Evolutionary conservation across 2,113 vertebrate species (phyloP).

Genomic region (Chauna torquata): DNA sequence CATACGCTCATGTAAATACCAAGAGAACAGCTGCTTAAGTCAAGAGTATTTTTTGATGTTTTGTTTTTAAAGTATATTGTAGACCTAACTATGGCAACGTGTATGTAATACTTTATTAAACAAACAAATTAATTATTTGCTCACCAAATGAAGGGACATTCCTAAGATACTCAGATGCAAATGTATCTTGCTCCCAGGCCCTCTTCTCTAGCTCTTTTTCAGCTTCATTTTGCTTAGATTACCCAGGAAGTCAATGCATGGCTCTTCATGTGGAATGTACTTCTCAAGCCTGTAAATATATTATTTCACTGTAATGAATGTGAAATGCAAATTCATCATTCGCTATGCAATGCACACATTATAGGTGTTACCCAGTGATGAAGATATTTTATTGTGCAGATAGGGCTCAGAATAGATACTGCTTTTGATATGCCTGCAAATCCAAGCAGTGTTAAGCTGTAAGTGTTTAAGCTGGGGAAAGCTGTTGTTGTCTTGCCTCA

Average conservation of each 20-base stretch:
- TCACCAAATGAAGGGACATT: background rate
- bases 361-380: background rate
- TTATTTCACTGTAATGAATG: background rate
- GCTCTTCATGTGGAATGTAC: background rate
- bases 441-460: background rate
- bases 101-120: background rate
- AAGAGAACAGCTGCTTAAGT: background rate
- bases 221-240: background rate
- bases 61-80: background rate
- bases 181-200: background rate
- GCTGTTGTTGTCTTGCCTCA: background rate
- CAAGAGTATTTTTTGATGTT: background rate
- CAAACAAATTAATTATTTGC: background rate
- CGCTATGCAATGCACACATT: background rate
- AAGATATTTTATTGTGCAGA: background rate
- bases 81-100: background rate
- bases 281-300: background rate
- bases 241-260: background rate
- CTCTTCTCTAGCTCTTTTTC: background rate
- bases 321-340: background rate
- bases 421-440: background rate
- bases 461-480: background rate
- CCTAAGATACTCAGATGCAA: background rate
- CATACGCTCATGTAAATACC: background rate
- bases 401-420: background rate